Percentiles rank a stretch among this genome's conserved stretches.
Conservation (phyloP, 2,797 vertebrate genomes). For the Stomatorhinus walkeri region DNA sequence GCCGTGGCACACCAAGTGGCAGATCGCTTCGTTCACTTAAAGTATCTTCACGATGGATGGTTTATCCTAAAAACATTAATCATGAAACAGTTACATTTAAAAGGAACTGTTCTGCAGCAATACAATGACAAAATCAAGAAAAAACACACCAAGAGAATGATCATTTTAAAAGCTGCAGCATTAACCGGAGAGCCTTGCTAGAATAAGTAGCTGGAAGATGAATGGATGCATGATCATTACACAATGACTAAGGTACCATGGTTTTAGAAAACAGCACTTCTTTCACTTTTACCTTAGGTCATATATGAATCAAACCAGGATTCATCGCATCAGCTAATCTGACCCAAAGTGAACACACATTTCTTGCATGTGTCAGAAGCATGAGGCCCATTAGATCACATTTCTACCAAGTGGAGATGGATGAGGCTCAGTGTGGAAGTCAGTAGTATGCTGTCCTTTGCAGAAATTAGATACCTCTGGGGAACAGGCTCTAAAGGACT, state of each 20-base stretch:
- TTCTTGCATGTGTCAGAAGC: constrained; percentile 10
- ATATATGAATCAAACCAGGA: constrained; percentile 27
- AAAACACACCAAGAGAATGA: not conserved
- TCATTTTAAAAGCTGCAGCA: not conserved
- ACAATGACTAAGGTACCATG: not conserved
- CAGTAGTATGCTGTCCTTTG: constrained; percentile 26
- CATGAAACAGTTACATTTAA: not conserved
- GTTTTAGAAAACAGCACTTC: not conserved
- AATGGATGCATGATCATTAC: not conserved
- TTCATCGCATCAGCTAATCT: constrained; percentile 23
- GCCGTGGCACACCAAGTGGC: not conserved
- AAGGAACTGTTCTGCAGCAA: not conserved
- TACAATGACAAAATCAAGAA: not conserved
- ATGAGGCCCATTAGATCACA: not conserved
- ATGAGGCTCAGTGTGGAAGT: not conserved
- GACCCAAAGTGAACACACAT: constrained; percentile 1
- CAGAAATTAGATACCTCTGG: constrained; percentile 17
- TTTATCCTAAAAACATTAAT: not conserved
- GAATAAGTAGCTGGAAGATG: not conserved
- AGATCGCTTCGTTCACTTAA: not conserved
- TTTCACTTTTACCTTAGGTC: not conserved
- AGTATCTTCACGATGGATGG: not conserved
- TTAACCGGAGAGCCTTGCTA: not conserved
- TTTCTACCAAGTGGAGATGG: constrained; percentile 8
- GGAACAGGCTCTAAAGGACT: not conserved